phyloP scores from a whole-genome alignment of 1,140 invertebrate genomes.

The Eubasilissa regina region DNA sequence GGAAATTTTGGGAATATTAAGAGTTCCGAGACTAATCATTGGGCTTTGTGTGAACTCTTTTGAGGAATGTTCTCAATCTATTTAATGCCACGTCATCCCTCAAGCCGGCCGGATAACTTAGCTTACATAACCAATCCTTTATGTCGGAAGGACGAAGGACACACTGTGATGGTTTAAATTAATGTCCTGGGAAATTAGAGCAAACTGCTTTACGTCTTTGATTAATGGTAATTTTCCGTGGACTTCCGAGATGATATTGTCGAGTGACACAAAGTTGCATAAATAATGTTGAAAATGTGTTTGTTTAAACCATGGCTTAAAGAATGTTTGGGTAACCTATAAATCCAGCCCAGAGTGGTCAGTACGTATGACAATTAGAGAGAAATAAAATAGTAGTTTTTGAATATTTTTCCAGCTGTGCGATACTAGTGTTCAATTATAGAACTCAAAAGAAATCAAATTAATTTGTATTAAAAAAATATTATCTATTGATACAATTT shows the following conservation, averaged over 20 bases:
- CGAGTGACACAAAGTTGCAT: not conserved
- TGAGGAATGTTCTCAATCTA: not conserved
- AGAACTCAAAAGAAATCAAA: too few species aligned
- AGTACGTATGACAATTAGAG: too few species aligned
- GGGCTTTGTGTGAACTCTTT: not conserved
- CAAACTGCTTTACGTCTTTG: not conserved
- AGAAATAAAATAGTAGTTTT: too few species aligned
- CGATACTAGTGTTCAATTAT: too few species aligned
- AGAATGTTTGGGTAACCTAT: not conserved
- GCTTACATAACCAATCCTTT: not conserved
- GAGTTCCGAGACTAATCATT: not conserved
- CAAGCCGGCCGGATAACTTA: not conserved
- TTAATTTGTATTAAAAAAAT: too few species aligned
- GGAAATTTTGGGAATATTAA: too few species aligned
- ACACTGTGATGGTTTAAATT: not conserved
- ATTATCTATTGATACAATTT: too few species aligned
- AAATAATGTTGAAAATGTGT: not conserved
- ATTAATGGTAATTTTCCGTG: not conserved
- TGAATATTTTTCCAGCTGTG: too few species aligned
- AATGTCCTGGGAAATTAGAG: not conserved
- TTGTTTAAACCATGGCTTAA: not conserved
- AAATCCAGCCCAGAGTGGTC: not conserved
- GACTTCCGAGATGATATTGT: not conserved
- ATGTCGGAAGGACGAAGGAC: not conserved
- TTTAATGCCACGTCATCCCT: not conserved